These are phyloP conservation scores for Xylota segnis DNA, from an alignment of 2,888 invertebrate species.

Conservation along the genomic window DNA sequence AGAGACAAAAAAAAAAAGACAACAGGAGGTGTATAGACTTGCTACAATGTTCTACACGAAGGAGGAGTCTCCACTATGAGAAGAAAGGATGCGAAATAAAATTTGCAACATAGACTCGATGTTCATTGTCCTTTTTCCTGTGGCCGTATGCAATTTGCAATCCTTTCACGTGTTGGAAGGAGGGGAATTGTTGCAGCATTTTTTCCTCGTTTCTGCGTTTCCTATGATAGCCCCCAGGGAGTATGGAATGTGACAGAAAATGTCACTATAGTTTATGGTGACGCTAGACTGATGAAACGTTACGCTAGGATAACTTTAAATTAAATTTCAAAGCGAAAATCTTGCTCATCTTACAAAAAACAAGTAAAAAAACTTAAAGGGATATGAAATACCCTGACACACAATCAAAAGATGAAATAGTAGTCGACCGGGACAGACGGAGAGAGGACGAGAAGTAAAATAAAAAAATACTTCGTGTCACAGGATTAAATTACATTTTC, in stretches of 20 bases:
- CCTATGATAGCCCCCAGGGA: not conserved
- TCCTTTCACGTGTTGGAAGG: conserved; percentile 27
- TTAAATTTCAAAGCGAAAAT: conserved; percentile 53
- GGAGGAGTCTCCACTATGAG: not conserved
- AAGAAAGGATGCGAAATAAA: conserved; percentile 19
- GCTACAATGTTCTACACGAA: not conserved
- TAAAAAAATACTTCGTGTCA: not conserved
- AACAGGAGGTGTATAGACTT: not conserved
- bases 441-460: not conserved
- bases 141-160: conserved; percentile 38
- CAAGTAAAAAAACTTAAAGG: conserved; percentile 17
- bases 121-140: conserved; percentile 28
- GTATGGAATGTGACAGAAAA: conserved; percentile 14
- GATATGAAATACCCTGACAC: conserved; percentile 33
- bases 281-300: conserved; percentile 12
- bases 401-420: conserved; percentile 23
- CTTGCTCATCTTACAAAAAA: conserved; percentile 23
- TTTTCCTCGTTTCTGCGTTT: not conserved
- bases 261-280: conserved; percentile 20
- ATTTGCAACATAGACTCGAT: conserved; percentile 16
- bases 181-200: not conserved
- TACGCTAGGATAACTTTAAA: conserved; percentile 51
- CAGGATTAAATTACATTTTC: conserved; percentile 55
- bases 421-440: not conserved
- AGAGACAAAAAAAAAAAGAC: not conserved